Percentiles rank a stretch among this genome's conserved stretches.
phyloP scores from a whole-genome alignment of 2,113 vertebrate species.

The Tamias sibiricus region DNA sequence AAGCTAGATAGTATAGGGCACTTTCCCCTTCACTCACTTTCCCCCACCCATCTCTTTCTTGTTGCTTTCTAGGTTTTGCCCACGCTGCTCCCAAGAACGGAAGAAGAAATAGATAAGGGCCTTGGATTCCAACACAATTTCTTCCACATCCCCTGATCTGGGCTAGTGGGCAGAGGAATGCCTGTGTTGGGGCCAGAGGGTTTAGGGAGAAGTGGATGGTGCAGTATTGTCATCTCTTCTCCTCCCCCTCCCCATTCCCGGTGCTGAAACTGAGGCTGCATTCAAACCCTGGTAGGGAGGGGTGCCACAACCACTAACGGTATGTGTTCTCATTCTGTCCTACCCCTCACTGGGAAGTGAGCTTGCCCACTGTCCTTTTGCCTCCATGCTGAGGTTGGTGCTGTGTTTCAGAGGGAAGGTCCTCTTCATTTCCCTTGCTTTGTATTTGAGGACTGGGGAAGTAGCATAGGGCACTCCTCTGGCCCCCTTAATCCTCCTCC shows the following conservation, averaged over 20 bases:
- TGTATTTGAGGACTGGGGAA: conserved; percentile 68
- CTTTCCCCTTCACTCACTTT: background rate
- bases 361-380: conserved; percentile 64
- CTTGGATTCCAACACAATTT: conserved; percentile 58
- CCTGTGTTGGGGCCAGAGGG: conserved; percentile 52
- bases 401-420: conserved; percentile 73
- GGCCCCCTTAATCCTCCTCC: background rate
- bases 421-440: conserved; percentile 53
- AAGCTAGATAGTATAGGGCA: too few species aligned
- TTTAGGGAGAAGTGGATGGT: conserved; percentile 47
- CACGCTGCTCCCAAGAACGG: conserved; percentile 91
- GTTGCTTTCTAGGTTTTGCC: conserved; percentile 87
- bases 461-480: background rate
- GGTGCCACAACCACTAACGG: background rate
- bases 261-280: conserved; percentile 77
- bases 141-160: conserved; percentile 53
- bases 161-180: conserved; percentile 64
- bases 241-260: conserved; percentile 25
- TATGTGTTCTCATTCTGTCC: conserved; percentile 23
- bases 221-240: background rate
- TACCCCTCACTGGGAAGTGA: conserved; percentile 47
- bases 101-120: conserved; percentile 89
- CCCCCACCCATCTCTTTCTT: background rate
- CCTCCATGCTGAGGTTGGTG: conserved; percentile 80
- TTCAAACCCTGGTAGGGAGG: conserved; percentile 55